Evolutionary conservation across 2,888 invertebrate genomes (phyloP), one percentile per base, ranked within the genome.

Genomic region (Chalcis sispes): DNA sequence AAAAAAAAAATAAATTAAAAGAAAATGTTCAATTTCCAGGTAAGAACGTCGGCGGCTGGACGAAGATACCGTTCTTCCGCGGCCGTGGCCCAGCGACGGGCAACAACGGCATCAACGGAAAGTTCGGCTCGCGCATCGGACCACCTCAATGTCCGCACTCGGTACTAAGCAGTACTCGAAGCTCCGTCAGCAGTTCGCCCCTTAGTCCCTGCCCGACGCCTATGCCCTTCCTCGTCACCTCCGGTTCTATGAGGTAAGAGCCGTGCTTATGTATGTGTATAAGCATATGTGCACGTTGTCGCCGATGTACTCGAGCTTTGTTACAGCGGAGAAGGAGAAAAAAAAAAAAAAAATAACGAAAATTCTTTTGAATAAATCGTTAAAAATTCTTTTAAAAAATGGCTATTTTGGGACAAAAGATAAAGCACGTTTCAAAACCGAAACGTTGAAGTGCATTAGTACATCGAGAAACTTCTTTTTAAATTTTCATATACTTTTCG

Each of bases 91-190:
- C 42, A n/a, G n/a, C 18, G 29, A 20, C 18, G 32, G 52, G 25
- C 25, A 18, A 29, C 0, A 25, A 23, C 23, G 54, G 54, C 3
- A 8, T 0, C 23, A 50, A 25, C 1, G 40, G 5, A 1, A 77
- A 67, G 32, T 23, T 73, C 13, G 58, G 85, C 29, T 79, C 83
- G 62, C 83, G 80, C 32, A 83, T 67, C n/a, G 90, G 90, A 0
- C 91, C 93, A 1, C 94, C 94, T 0, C 93, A 93, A 81, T 94
- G 94, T 84, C 94, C 94, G 1, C 93, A 94, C 83, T 93, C 93
- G 64, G 90, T 93, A 42, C 90, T 94, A 82, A 93, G 93, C 70
- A 93, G 93, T 79, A 93, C 93, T 13, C 88, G 91, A 78, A 91
- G 91, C 82, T 91, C 91, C 20, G 91, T 94, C 48, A 93, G 93